Percentiles rank a stretch among this genome's conserved stretches.
Evolutionary conservation across 1,140 invertebrate genomes (phyloP).

Genomic region (Heliothis virescens): DNA sequence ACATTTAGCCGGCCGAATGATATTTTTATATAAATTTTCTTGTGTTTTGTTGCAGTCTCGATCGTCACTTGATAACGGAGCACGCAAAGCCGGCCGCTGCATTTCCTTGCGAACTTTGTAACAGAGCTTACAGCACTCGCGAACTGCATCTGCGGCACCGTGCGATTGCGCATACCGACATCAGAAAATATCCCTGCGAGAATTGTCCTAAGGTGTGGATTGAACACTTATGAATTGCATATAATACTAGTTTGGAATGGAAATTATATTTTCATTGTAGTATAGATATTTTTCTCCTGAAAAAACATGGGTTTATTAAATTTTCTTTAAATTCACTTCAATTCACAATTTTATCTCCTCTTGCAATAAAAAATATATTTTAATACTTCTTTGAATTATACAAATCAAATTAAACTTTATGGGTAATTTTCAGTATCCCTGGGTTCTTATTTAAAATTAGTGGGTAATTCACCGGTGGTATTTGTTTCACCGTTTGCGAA

Average conservation of each 20-base stretch:
- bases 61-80: conserved; percentile 91
- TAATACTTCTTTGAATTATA: neutral
- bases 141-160: conserved; percentile 94
- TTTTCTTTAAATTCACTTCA: neutral
- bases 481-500: conserved; percentile 64
- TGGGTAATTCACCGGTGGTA: conserved; percentile 16
- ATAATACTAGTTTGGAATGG: conserved; percentile 5
- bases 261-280: conserved; percentile 3
- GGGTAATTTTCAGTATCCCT: conserved; percentile 23
- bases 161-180: conserved; percentile 92
- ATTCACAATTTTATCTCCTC: neutral
- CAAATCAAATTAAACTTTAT: neutral
- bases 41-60: conserved; percentile 89
- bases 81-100: conserved; percentile 92
- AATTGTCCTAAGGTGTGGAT: conserved; percentile 93
- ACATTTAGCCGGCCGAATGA: conserved; percentile 43
- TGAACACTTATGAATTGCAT: conserved; percentile 14
- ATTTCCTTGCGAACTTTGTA: conserved; percentile 94
- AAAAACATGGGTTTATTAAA: conserved; percentile 39
- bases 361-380: neutral
- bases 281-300: conserved; percentile 12
- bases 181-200: conserved; percentile 95
- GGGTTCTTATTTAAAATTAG: conserved; percentile 19
- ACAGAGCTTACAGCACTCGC: conserved; percentile 93
- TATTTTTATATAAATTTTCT: conserved; percentile 50